Base-by-base conservation (phyloP, 2,888 invertebrate species). In the Augiades crinisus region DNA sequence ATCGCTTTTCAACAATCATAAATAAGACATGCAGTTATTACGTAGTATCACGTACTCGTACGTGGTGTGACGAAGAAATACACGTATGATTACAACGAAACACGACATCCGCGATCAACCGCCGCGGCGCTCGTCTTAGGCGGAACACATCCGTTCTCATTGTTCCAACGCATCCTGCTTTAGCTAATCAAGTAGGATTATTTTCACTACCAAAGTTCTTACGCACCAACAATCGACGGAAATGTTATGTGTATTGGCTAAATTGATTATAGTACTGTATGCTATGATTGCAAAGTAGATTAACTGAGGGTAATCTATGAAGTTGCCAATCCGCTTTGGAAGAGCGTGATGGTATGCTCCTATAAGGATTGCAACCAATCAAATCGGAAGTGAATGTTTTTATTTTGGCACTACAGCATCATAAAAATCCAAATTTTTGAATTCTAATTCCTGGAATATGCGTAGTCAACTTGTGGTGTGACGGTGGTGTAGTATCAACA, bases 91-190 rank as follows among this genome's bases (percentile, higher is more conserved):
- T 47, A 21, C 47, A 47, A 30, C 34, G 24, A 30, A 17, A 19
- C 27, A 47, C 47, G 47, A 37, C 47, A 47, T 47, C 47, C 47
- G 47, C 47, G 37, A 30, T 47, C 27, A 27, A 22, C 30, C 31
- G 31, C 6, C 34, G 2, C 17, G 27, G 13, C 6, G 37, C 14
- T 37, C 36, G 22, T 45, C 37, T 31, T 21, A 72, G 80, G 73
- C 78, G 79, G 83, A 82, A 83, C 74, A 67, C 59, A 61, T 83
- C 81, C 83, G 82, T 72, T 72, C 76, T 70, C 71, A 77, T 81
- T 83, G 81, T 81, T 77, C 65, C 47, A 70, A 78, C 69, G 70
- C 81, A 75, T 83, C 81, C 83, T 75, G 80, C 63, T 61, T 61
- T 59, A 61, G 62, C 59, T 60, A 58, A 57, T 60, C 55, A 47